Evolutionary conservation across 2,888 invertebrate species (phyloP).

Genomic region (Temnothorax unifasciatus): DNA sequence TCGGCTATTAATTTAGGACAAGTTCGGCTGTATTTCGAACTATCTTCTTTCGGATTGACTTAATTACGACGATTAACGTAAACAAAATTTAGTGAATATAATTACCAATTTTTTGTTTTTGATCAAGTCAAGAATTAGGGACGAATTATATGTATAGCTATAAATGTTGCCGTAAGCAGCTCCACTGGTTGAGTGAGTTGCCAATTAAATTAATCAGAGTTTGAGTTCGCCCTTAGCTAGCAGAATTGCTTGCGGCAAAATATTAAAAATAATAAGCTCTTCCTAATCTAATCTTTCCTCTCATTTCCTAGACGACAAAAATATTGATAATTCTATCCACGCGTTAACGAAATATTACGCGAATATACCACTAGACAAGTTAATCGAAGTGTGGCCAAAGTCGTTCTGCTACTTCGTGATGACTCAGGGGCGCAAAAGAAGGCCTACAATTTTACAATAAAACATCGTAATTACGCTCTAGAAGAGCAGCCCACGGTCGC

Average conservation of each 20-base stretch:
- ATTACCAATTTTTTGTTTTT: neutral
- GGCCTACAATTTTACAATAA: neutral
- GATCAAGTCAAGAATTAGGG: too few relatives aligned
- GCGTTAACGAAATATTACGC: neutral
- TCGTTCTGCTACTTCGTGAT: neutral
- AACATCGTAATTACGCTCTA: neutral
- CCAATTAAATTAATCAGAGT: neutral
- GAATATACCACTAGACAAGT: neutral
- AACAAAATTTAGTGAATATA: neutral
- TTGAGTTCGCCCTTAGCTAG: neutral
- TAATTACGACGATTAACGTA: too few relatives aligned
- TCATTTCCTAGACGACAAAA: neutral
- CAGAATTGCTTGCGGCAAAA: neutral
- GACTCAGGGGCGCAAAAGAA: neutral
- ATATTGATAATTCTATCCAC: neutral
- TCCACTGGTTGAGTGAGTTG: neutral
- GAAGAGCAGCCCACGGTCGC: neutral
- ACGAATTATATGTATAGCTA: neutral
- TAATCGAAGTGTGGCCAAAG: neutral
- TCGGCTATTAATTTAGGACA: too few relatives aligned
- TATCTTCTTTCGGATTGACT: too few relatives aligned
- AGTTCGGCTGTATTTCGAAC: too few relatives aligned
- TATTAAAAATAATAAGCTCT: neutral
- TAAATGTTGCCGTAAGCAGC: neutral
- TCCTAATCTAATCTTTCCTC: conserved; percentile 10